phyloP scores from a whole-genome alignment of 2,888 invertebrate species.

The Drosophila paranaensis region DNA sequence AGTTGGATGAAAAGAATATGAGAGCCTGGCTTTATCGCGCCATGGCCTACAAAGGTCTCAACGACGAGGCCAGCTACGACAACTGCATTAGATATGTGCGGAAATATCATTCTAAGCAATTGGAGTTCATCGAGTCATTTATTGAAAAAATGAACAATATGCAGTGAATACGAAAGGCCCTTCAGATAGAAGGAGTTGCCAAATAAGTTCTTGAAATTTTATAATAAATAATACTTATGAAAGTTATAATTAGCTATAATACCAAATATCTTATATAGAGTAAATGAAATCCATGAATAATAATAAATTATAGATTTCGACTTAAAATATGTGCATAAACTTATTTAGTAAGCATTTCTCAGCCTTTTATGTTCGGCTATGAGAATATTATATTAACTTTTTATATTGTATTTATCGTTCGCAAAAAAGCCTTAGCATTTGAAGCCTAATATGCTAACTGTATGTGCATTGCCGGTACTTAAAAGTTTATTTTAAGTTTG shows the following conservation, averaged over 20 bases:
- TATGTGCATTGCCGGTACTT: neutral
- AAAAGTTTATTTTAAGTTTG: slow-evolving; percentile 53
- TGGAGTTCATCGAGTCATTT: slow-evolving; percentile 87
- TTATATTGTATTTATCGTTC: neutral
- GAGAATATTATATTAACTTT: neutral
- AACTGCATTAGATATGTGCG: slow-evolving; percentile 87
- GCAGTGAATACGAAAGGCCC: neutral
- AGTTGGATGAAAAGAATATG: slow-evolving; percentile 90
- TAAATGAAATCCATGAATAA: too few species aligned
- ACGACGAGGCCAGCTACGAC: slow-evolving; percentile 87
- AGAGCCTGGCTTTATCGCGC: slow-evolving; percentile 91
- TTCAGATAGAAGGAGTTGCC: too few species aligned
- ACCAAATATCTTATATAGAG: too few species aligned
- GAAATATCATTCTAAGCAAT: slow-evolving; percentile 88
- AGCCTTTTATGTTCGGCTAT: too few species aligned
- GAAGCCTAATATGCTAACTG: too few species aligned
- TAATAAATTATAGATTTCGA: too few species aligned
- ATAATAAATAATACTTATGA: too few species aligned
- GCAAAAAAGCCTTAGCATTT: neutral
- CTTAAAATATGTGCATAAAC: too few species aligned
- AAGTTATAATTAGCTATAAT: too few species aligned
- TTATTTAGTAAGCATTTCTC: too few species aligned
- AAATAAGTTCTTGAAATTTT: too few species aligned
- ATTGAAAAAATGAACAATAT: slow-evolving; percentile 82
- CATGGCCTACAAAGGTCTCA: slow-evolving; percentile 88